phyloP scores from a whole-genome alignment of 2,888 invertebrate genomes.

The Hirtodrosophila cameraria region DNA sequence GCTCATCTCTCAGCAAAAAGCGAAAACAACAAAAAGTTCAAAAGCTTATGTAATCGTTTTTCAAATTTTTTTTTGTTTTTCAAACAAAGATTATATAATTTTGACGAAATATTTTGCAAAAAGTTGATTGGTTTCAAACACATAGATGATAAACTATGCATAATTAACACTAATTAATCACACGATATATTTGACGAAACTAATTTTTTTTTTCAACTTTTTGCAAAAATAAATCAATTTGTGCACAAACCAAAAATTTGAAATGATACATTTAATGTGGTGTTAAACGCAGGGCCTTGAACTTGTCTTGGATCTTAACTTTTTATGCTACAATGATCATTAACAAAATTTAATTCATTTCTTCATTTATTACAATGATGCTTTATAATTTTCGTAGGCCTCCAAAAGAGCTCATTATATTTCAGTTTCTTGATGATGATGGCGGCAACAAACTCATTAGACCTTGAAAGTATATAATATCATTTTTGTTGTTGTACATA shows the following conservation, averaged over 20 bases:
- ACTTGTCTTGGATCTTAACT: constrained; percentile 39
- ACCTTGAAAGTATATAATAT: constrained; percentile 66
- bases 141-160: constrained; percentile 37
- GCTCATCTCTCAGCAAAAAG: constrained; percentile 56
- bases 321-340: constrained; percentile 26
- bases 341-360: constrained; percentile 59
- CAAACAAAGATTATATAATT: constrained; percentile 52
- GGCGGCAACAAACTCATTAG: constrained; percentile 76
- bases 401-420: constrained; percentile 66
- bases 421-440: constrained; percentile 24
- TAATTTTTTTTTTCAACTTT: constrained; percentile 22
- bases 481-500: background rate
- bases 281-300: constrained; percentile 58
- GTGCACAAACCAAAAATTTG: constrained; percentile 1
- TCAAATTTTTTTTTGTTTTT: constrained; percentile 42
- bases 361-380: constrained; percentile 71
- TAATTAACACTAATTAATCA: constrained; percentile 82
- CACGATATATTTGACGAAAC: constrained; percentile 58
- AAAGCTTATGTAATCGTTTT: constrained; percentile 67
- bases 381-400: constrained; percentile 54
- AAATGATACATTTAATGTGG: constrained; percentile 5
- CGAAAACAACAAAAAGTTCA: constrained; percentile 28
- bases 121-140: constrained; percentile 13
- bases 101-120: constrained; percentile 55
- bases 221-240: constrained; percentile 47